Evolutionary conservation across 2,888 invertebrate genomes (phyloP), one percentile per base, ranked within the genome.

Genomic region (Stenurella melanura): DNA sequence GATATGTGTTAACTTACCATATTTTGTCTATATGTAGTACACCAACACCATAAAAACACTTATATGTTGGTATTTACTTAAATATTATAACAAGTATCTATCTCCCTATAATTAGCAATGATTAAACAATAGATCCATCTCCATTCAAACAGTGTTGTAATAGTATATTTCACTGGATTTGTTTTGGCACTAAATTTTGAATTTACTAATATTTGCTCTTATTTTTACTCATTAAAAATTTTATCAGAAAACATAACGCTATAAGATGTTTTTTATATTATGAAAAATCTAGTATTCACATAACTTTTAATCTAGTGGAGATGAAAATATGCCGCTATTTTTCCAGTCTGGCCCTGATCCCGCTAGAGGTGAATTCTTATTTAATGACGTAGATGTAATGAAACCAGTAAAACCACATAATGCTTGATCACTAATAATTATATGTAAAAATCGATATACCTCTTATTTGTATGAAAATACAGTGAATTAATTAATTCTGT

Each of bases 371-470:
- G 15, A 21, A 61, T 64, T 64, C 64, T n/a, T 64, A 19, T 4
- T 42, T 38, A 64, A 17, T 21, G 38, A 38, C 38, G 42, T 17
- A 34, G 26, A 6, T 15, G 19, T 42, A 19, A 17, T 38, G 42
- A 64, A 64, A 64, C 64, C 38, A 42, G 64, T 64, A 64, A 64
- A 64, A 64, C 64, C 64, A 64, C 64, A 64, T 64, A n/a, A 64
- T 38, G 34, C 34, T 64, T 38, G 6, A 30, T 18, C 38, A 12
- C 12, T 42, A 42, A n/a, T n/a, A n/a, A 42, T 42, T 64, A 19
- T 64, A 64, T 38, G 42, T 21, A 12, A 34, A 63, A 61, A 30
- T 19, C 18, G 15, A 42, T 38, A n/a, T 21, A 42, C 15, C 50
- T n/a, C 6, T 50, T 15, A 50, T 50, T 50, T 42, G 42, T 11